Percentiles rank a stretch among this genome's conserved stretches.
These are phyloP conservation scores for Heliconius ethilla DNA, from an alignment of 2,888 invertebrate genomes.

Conservation along the genomic window DNA sequence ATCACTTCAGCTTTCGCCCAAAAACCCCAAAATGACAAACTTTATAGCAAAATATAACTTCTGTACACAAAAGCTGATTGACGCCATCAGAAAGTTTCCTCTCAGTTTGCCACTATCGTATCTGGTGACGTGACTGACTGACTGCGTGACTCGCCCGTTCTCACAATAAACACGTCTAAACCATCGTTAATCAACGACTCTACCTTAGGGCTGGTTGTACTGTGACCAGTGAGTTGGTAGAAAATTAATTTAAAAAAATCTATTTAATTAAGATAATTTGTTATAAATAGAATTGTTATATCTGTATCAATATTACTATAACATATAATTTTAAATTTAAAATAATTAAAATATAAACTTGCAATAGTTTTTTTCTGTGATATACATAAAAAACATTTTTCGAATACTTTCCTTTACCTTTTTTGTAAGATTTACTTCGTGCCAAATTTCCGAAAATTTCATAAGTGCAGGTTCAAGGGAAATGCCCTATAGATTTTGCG, in stretches of 20 bases:
- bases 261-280: neutral
- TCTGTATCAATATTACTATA: too few relatives aligned
- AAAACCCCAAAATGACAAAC: neutral
- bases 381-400: too few relatives aligned
- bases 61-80: slow-evolving; percentile 7
- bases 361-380: too few relatives aligned
- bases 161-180: slow-evolving; percentile 75
- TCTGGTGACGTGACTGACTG: slow-evolving; percentile 51
- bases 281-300: neutral
- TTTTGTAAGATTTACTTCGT: too few relatives aligned
- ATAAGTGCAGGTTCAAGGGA: too few relatives aligned
- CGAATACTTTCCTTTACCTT: too few relatives aligned
- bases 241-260: neutral
- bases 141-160: slow-evolving; percentile 59
- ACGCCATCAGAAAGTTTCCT: slow-evolving; percentile 35
- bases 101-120: slow-evolving; percentile 33
- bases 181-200: slow-evolving; percentile 75
- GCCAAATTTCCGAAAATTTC: too few relatives aligned
- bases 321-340: too few relatives aligned
- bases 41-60: neutral
- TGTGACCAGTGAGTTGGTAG: neutral
- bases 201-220: slow-evolving; percentile 56
- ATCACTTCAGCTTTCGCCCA: neutral
- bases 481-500: too few relatives aligned
- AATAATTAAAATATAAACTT: too few relatives aligned